Base-by-base conservation (phyloP, 2,888 invertebrate genomes). In the Matsumyia berberina region DNA sequence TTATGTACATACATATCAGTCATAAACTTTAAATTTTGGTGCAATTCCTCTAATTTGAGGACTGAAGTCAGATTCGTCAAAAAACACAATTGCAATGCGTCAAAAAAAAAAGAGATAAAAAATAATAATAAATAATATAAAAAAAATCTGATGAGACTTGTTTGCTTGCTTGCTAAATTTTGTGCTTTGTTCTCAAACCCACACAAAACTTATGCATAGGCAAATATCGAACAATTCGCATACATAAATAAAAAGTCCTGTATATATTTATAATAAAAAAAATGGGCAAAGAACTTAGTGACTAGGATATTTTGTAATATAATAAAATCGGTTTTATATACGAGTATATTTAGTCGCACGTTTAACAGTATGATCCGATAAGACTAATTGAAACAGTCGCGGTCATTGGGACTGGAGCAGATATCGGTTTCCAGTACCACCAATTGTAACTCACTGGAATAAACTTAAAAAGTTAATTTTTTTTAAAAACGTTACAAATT, bases 351-450 rank as follows among this genome's bases (percentile, higher is more conserved):
- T 53, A 62, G 39, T 39, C 64, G 77, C 46, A 72, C 46, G 58
- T 92, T 78, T 92, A 95, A 90, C 95, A 95, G 89, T 94, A 95
- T 15, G 95, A 95, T 86, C 94, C 95, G 88, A 95, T 92, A 86
- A 95, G 94, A 87, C 93, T 94, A 83, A 95, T 93, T 73, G 94
- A 93, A 79, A 90, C 92, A 88, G 93, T 92, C 67, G 92, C 94
- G 87, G 94, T 92, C 89, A 92, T 94, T 90, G 93, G 92, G 83
- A 93, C 92, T 57, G 95, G 94, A 86, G 94, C 92, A 89, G 95
- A 95, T 73, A 94, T 92, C 31, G 95, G 95, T 88, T 94, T 93
- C 95, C 95, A 95, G 88, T 95, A 95, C 94, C 95, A 94, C 95
- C 95, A 95, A 90, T 95, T 95, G 90, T 95, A 95, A 92, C 94